These are phyloP conservation scores for Isichthys henryi DNA, from an alignment of 2,113 vertebrate genomes.

Conservation along the genomic window DNA sequence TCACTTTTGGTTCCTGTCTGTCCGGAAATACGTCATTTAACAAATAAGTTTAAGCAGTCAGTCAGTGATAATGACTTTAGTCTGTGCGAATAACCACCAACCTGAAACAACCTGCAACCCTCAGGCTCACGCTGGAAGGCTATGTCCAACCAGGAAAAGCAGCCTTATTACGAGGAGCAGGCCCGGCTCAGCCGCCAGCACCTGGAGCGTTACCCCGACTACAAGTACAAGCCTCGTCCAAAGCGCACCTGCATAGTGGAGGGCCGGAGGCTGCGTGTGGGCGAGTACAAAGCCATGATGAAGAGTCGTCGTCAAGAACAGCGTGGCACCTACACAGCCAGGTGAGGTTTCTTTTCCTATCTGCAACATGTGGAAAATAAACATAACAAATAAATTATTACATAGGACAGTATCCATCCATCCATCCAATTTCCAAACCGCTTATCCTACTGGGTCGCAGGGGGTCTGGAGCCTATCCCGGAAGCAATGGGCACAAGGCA, in stretches of 20 bases:
- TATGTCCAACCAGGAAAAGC: conserved; percentile 98
- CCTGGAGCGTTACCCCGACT: conserved; percentile 94
- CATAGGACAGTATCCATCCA: background rate
- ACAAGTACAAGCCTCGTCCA: conserved; percentile 93
- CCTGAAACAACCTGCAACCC: background rate
- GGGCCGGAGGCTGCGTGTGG: conserved; percentile 84
- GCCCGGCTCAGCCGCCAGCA: conserved; percentile 92
- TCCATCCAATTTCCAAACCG: too few species aligned
- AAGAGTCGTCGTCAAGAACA: conserved; percentile 86
- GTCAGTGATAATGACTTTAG: background rate
- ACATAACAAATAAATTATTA: background rate
- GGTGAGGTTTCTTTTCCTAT: conserved; percentile 54
- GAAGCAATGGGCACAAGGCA: too few species aligned
- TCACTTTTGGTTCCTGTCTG: background rate
- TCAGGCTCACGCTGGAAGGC: conserved; percentile 91
- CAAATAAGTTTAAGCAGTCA: too few species aligned
- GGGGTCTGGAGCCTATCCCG: too few species aligned
- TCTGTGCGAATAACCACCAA: background rate
- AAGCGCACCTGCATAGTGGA: conserved; percentile 97
- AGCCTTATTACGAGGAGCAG: conserved; percentile 96
- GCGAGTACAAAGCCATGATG: conserved; percentile 99
- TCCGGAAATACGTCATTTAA: too few species aligned
- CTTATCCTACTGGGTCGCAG: too few species aligned
- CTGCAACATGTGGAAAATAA: background rate
- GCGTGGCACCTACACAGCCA: conserved; percentile 68